Base-by-base conservation (phyloP, 2,888 invertebrate genomes). In the Scaptodrosophila latifasciaeformis region DNA sequence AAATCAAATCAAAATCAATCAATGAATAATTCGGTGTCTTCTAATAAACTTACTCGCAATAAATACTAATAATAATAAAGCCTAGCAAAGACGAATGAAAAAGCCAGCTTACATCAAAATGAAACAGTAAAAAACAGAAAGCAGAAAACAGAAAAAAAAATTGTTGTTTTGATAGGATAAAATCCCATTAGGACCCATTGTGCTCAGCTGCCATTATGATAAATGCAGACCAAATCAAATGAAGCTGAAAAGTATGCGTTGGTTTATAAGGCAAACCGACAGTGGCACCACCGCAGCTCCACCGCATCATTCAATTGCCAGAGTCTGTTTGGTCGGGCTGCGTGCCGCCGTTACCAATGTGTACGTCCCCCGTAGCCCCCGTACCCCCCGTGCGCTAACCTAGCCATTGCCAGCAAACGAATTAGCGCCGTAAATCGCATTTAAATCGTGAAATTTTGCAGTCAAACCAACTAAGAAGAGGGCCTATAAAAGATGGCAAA, bases 341-440 rank as follows among this genome's bases (percentile, higher is more conserved):
- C 47, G 35, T 29, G 45, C 27, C 30, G 45, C 31, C 44, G 13
- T 2, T 10, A 19, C 7, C 37, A 37, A 46, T 37, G 17, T 10
- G 31, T 51, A 40, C 29, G 49, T 48, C 13, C 10, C 10, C 13
- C 10, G 17, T 1, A 4, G 10, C 13, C 9, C 2, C 13, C 10
- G 17, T 1, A 4, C 2, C 13, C 9, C 2, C 15, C 37, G 12
- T 37, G 2, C 5, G 1, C 17, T 17, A n/a, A n/a, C n/a, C n/a
- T 24, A 13, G 13, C n/a, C 42, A 42, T 1, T 10, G 69, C 69
- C 76, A 59, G 54, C 62, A 62, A 64, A 64, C 67, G 78, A 76
- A 76, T 78, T 76, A 78, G 71, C 71, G 78, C 78, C 71, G 78
- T 78, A 76, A 76, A 76, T 76, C 78, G 75, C 67, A 78, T 76